Evolutionary conservation across 2,113 vertebrate genomes (phyloP).

Genomic region (Leptobrachium leishanense): DNA sequence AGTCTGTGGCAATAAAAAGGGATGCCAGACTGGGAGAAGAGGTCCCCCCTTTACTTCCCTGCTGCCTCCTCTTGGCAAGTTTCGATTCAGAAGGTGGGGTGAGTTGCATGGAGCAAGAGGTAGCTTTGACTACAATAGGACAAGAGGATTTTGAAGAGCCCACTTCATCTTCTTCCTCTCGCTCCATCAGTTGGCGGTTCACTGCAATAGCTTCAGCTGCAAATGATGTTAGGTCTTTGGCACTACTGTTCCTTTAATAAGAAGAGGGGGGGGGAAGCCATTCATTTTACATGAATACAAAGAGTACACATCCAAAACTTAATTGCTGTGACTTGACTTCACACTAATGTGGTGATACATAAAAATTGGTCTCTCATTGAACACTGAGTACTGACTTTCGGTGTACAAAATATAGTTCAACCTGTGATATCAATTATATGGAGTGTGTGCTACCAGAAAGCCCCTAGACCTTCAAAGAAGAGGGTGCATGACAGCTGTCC

Average conservation of each 20-base stretch:
- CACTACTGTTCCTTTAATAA: slow-evolving; percentile 83
- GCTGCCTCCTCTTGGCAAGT: slow-evolving; percentile 87
- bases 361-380: neutral
- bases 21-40: slow-evolving; percentile 75
- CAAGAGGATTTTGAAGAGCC: slow-evolving; percentile 49
- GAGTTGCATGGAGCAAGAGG: slow-evolving; percentile 85
- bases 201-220: slow-evolving; percentile 92
- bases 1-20: slow-evolving; percentile 84
- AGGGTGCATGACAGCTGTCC: too few relatives aligned
- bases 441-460: too few relatives aligned
- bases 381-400: too few relatives aligned
- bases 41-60: slow-evolving; percentile 75
- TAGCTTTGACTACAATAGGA: slow-evolving; percentile 81
- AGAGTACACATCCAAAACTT: too few relatives aligned
- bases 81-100: slow-evolving; percentile 90
- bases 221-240: slow-evolving; percentile 94
- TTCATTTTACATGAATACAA: too few relatives aligned
- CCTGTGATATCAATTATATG: too few relatives aligned
- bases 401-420: too few relatives aligned
- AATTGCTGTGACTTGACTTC: too few relatives aligned
- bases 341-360: neutral
- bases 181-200: slow-evolving; percentile 89
- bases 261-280: neutral
- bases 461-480: too few relatives aligned
- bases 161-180: slow-evolving; percentile 82